Base-by-base conservation (phyloP, 2,888 invertebrate genomes). In the Cryptus armator region DNA sequence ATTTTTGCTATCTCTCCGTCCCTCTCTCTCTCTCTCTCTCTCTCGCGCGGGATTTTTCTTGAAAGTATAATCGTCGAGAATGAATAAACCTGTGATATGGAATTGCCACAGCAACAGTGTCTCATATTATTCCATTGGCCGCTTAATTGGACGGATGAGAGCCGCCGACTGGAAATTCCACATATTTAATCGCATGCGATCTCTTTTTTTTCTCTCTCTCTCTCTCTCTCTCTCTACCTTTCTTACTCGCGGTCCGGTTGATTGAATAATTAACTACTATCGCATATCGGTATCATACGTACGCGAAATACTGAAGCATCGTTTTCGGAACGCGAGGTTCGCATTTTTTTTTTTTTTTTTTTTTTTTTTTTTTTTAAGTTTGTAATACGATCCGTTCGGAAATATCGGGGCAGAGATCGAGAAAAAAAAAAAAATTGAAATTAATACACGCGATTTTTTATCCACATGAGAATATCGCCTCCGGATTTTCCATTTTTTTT, bases 261-360 rank as follows among this genome's bases (percentile, higher is more conserved):
- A 79, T 79, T 79, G 70, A 79, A 79, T 79, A 70, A 79, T 79
- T 70, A 59, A 64, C 70, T 62, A 64, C 48, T 62, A 62, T 78
- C 48, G 59, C 46, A 46, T 48, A 9, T 51, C 12, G 51, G 62
- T 56, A 56, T 56, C 56, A 19, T 56, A 56, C 24, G 24, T 24
- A 24, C 56, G 56, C 19, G 16, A 56, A 24, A 56, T 10, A 19
- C 56, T 5, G 19, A 56, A 56, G 5, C 37, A 37, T 37, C 37
- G 37, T 56, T 56, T 56, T 56, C 19, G 24, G 56, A 56, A 24
- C 24, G n/a, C 56, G 7, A 2, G 37, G 37, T 9, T 56, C 24
- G 5, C 7, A 12, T 56, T 4, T 24, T 24, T 56, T 53, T 53
- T 19, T 7, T 24, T 24, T 24, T 24, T 24, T 24, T 24, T 19